Conservation (phyloP, 1,140 invertebrate genomes). For the Euwallacea fornicatus region DNA sequence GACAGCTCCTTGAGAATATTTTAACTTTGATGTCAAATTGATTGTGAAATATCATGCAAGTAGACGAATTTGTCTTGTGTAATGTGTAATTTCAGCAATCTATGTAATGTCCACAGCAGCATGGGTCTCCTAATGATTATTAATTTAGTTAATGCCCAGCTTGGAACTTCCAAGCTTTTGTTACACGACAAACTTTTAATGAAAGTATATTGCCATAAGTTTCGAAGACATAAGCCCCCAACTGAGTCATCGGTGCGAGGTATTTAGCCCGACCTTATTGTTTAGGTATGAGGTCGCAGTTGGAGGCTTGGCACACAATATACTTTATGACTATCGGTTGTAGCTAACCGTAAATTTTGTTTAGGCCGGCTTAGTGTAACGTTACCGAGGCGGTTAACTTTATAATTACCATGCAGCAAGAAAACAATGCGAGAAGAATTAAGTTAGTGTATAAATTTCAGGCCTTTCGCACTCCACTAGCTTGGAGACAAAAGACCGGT, state of each 20-base stretch:
- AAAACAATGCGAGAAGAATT: conserved; percentile 15
- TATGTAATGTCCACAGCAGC: too few relatives aligned
- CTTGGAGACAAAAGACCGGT: neutral
- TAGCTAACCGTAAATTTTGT: conserved; percentile 13
- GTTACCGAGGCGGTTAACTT: conserved; percentile 8
- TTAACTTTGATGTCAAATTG: neutral
- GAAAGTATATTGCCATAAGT: conserved; percentile 8
- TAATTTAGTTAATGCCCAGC: too few relatives aligned
- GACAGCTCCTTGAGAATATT: conserved; percentile 2
- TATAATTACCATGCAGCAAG: conserved; percentile 14
- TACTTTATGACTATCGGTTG: conserved; percentile 14
- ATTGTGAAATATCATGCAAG: too few relatives aligned
- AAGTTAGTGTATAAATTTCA: conserved; percentile 10
- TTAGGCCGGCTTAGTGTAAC: conserved; percentile 12
- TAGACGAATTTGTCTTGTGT: too few relatives aligned
- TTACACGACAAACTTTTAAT: conserved; percentile 6
- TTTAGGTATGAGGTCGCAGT: conserved; percentile 8
- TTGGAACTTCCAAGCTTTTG: neutral
- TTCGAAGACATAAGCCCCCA: conserved; percentile 8
- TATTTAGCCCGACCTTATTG: conserved; percentile 14
- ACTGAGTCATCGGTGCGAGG: conserved; percentile 5
- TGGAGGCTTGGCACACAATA: conserved; percentile 8
- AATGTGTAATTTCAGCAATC: too few relatives aligned
- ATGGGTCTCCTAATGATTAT: too few relatives aligned
- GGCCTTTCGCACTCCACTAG: neutral